These are phyloP conservation scores for Euthynnus affinis DNA, from an alignment of 2,797 vertebrate species.

Conservation along the genomic window DNA sequence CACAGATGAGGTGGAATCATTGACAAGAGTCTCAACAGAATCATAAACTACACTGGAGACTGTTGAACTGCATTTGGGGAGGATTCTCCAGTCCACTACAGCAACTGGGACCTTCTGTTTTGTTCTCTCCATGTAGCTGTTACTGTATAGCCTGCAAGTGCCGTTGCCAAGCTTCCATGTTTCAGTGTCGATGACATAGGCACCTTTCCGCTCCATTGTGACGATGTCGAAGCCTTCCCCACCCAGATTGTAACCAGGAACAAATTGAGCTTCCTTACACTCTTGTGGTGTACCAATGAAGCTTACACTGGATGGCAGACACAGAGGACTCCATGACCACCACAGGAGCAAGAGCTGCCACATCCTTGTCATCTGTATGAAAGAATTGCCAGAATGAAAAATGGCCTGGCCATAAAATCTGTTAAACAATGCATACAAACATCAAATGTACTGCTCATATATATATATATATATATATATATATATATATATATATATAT, in stretches of 20 bases:
- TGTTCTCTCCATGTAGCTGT: conserved; percentile 50
- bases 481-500: too few species aligned
- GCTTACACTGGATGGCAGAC: conserved; percentile 23
- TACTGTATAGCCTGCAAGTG: conserved; percentile 69
- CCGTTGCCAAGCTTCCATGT: conserved; percentile 62
- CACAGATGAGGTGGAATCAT: conserved; percentile 58
- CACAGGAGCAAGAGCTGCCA: conserved; percentile 51
- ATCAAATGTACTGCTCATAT: too few species aligned
- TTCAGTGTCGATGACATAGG: conserved; percentile 75
- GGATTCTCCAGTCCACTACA: conserved; percentile 74
- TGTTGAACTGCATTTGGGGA: conserved; percentile 43
- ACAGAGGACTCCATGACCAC: conserved; percentile 37
- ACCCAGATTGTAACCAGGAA: conserved; percentile 83
- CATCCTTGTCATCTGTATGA: conserved; percentile 47
- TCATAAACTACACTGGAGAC: conserved; percentile 60
- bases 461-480: too few species aligned
- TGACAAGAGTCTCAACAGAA: conserved; percentile 73
- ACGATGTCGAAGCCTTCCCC: conserved; percentile 89
- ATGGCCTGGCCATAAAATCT: too few species aligned
- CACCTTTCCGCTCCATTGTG: conserved; percentile 77
- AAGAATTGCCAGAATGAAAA: too few species aligned
- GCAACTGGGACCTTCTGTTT: conserved; percentile 75
- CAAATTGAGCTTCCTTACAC: conserved; percentile 70
- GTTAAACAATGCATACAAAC: too few species aligned
- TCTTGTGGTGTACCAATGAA: conserved; percentile 45